Evolutionary conservation across 2,797 vertebrate genomes (phyloP).

Genomic region (Borostomias antarcticus): DNA sequence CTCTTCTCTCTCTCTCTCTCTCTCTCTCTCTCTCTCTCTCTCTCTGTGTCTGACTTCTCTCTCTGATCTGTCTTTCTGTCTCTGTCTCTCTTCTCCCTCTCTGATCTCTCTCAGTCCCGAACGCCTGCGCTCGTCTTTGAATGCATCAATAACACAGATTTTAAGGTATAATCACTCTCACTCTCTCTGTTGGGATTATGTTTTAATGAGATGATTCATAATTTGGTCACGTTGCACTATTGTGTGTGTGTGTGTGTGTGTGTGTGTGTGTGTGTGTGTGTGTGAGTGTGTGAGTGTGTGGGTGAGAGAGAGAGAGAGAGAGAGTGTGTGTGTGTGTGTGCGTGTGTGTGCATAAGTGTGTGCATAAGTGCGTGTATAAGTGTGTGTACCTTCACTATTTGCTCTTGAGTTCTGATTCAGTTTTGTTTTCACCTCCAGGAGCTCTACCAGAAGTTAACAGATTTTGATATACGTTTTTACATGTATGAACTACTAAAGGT

Average conservation of each 20-base stretch:
- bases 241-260: neutral
- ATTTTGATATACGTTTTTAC: slow-evolving; percentile 98
- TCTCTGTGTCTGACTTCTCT: neutral
- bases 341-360: neutral
- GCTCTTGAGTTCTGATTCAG: neutral
- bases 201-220: neutral
- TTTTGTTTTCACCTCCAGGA: slow-evolving; percentile 78
- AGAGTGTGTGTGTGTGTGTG: neutral
- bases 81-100: slow-evolving; percentile 21
- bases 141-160: slow-evolving; percentile 99
- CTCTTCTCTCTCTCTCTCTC: neutral
- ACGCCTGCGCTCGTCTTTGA: slow-evolving; percentile 98
- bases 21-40: neutral
- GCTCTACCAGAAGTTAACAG: slow-evolving; percentile 98
- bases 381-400: neutral
- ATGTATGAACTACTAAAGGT: slow-evolving; percentile 99
- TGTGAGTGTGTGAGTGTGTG: neutral
- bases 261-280: neutral
- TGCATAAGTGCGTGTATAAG: neutral
- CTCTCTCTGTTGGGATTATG: slow-evolving; percentile 1
- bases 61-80: neutral
- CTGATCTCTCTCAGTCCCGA: slow-evolving; percentile 86
- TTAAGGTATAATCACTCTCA: slow-evolving; percentile 86
- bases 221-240: no score
- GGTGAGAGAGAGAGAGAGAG: neutral